Conservation (phyloP, 2,888 invertebrate species). For the Argyresthia goedartella region DNA sequence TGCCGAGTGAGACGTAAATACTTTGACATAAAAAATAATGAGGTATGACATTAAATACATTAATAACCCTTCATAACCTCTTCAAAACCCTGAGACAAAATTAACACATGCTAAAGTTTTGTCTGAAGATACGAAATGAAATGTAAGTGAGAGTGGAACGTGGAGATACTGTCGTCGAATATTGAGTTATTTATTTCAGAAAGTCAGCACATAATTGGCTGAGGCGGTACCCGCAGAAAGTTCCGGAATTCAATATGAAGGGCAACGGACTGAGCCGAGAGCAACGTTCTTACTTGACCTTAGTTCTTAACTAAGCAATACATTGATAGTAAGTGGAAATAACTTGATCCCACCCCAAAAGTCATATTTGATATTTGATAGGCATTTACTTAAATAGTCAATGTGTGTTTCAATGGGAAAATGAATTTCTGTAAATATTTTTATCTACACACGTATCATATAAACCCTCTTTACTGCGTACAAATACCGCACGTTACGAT, state of each 20-base stretch:
- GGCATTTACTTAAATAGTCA: too few species aligned
- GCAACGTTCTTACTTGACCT: slow-evolving; percentile 5
- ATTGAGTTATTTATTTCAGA: slow-evolving; percentile 6
- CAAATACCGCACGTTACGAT: too few species aligned
- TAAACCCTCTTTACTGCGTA: too few species aligned
- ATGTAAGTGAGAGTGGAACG: slow-evolving; percentile 31
- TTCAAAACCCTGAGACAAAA: neutral
- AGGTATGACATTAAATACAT: neutral
- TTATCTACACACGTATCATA: too few species aligned
- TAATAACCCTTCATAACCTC: neutral
- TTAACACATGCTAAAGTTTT: neutral
- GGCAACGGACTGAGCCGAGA: slow-evolving; percentile 6
- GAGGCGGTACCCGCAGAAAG: neutral
- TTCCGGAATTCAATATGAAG: neutral
- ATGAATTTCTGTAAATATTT: too few species aligned
- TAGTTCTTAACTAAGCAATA: neutral
- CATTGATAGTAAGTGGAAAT: neutral
- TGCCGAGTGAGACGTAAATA: neutral
- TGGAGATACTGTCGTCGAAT: slow-evolving; percentile 26
- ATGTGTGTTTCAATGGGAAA: too few species aligned
- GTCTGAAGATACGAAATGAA: slow-evolving; percentile 52
- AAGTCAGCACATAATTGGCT: too few species aligned
- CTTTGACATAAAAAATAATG: neutral
- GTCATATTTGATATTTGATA: too few species aligned
- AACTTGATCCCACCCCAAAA: too few species aligned